Percentiles rank a stretch among this genome's conserved stretches.
Evolutionary conservation across 2,113 vertebrate genomes (phyloP).

Genomic region (Gallinago jamesoni): DNA sequence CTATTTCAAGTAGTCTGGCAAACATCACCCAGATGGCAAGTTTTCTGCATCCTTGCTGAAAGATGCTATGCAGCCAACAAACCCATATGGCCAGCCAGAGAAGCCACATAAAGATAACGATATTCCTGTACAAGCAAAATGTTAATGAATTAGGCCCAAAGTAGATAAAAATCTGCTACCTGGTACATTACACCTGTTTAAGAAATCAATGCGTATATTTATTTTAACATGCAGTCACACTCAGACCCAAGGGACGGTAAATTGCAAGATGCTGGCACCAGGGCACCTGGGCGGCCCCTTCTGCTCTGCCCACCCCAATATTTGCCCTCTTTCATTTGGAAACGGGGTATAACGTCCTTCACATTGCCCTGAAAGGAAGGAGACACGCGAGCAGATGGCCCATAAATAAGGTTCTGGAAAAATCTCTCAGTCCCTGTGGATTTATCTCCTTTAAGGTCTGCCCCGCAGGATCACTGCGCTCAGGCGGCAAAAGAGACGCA

Average conservation of each 20-base stretch:
- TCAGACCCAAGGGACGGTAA: neutral
- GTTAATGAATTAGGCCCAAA: slow-evolving; percentile 22
- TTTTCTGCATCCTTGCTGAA: slow-evolving; percentile 30
- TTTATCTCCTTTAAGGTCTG: neutral
- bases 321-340: neutral
- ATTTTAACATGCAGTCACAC: neutral
- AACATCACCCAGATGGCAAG: slow-evolving; percentile 49
- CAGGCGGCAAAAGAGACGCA: neutral
- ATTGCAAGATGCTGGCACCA: neutral
- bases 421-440: neutral
- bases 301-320: neutral
- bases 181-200: neutral
- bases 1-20: neutral
- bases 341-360: neutral
- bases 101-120: slow-evolving; percentile 16
- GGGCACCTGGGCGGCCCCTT: neutral
- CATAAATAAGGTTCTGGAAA: neutral
- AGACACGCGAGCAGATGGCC: neutral
- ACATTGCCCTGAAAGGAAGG: neutral
- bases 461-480: neutral
- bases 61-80: slow-evolving; percentile 35
- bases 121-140: neutral
- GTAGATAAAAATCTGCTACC: slow-evolving; percentile 43
- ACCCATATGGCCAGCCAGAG: slow-evolving; percentile 34
- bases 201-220: neutral